phyloP scores from a whole-genome alignment of 2,888 invertebrate genomes.

The Cotesia congregata region DNA sequence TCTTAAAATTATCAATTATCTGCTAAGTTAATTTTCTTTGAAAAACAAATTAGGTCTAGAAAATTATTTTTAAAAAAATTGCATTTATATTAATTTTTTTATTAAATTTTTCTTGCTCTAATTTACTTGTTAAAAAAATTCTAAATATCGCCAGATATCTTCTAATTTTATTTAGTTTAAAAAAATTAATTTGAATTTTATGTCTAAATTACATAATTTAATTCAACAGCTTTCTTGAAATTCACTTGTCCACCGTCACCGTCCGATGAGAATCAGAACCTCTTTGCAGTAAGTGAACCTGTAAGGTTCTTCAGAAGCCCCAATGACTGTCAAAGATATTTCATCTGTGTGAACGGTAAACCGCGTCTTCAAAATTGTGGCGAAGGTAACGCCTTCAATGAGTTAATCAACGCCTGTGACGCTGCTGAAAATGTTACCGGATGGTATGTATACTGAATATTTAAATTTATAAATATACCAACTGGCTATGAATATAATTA shows the following conservation, averaged over 20 bases:
- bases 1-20: too few species aligned
- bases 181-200: conserved; percentile 12
- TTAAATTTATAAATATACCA: neutral
- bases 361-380: conserved; percentile 85
- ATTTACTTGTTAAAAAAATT: too few species aligned
- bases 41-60: too few species aligned
- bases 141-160: too few species aligned
- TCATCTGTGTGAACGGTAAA: conserved; percentile 80
- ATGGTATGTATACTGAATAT: conserved; percentile 70
- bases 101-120: too few species aligned
- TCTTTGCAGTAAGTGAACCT: conserved; percentile 70
- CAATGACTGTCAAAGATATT: conserved; percentile 82
- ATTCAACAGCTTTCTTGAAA: conserved; percentile 79
- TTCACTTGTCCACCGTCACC: conserved; percentile 81
- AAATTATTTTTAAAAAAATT: too few species aligned
- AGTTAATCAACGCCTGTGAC: conserved; percentile 80
- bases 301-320: conserved; percentile 74
- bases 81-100: too few species aligned
- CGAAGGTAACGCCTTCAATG: conserved; percentile 83
- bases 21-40: too few species aligned
- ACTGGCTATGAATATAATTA: too few species aligned
- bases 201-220: neutral
- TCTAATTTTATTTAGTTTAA: neutral
- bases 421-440: conserved; percentile 83
- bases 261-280: conserved; percentile 61